A percentile compares a stretch with the other conserved stretches of the same genome.
phyloP scores from a whole-genome alignment of 2,888 invertebrate species.

The Drosophila formosana region DNA sequence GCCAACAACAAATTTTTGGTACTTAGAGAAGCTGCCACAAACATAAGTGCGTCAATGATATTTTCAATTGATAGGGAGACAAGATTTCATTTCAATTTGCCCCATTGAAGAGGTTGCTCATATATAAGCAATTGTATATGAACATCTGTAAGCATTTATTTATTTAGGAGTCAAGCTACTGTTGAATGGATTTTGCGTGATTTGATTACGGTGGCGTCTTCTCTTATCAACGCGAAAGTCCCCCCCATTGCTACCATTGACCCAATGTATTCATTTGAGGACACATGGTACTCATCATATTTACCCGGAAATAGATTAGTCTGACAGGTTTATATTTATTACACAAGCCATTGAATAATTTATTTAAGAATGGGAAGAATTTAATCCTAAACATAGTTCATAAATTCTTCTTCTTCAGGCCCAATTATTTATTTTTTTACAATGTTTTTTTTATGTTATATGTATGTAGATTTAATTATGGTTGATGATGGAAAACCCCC shows the following conservation, averaged over 20 bases:
- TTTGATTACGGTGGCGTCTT: slow-evolving; percentile 15
- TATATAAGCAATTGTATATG: slow-evolving; percentile 15
- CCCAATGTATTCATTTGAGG: slow-evolving; percentile 14
- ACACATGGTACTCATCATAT: slow-evolving; percentile 12
- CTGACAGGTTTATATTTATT: slow-evolving; percentile 1
- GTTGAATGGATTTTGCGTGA: slow-evolving; percentile 37
- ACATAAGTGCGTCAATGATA: slow-evolving; percentile 63
- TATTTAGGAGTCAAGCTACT: slow-evolving; percentile 8
- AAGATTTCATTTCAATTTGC: slow-evolving; percentile 25
- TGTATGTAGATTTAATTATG: no score
- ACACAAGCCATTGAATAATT: neutral
- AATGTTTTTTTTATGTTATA: no score
- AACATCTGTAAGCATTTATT: slow-evolving; percentile 12
- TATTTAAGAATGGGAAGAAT: no score
- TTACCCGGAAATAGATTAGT: slow-evolving; percentile 41
- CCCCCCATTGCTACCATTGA: slow-evolving; percentile 23
- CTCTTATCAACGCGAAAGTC: slow-evolving; percentile 23
- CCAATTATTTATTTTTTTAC: no score
- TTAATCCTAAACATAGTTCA: no score
- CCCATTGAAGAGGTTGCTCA: slow-evolving; percentile 19
- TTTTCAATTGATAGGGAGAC: slow-evolving; percentile 22
- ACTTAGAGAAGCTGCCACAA: neutral
- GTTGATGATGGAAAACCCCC: no score
- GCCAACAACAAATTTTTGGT: slow-evolving; percentile 10
- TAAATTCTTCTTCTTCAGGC: no score